These are phyloP conservation scores for Pachycephala philippinensis DNA, from an alignment of 2,113 vertebrate species.

Conservation along the genomic window DNA sequence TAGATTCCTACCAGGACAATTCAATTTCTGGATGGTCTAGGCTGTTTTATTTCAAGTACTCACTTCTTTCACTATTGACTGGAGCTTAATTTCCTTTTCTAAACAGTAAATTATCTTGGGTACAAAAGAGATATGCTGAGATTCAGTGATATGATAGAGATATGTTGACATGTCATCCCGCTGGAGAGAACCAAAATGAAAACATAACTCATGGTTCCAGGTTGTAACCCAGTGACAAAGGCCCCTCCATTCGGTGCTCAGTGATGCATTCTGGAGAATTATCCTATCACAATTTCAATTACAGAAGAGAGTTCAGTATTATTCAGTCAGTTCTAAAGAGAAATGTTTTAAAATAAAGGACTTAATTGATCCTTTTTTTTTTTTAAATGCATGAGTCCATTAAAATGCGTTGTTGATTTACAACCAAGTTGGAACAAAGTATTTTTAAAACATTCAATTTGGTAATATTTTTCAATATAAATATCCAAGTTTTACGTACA, in stretches of 20 bases:
- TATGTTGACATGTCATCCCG: not conserved
- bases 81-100: not conserved
- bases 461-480: not conserved
- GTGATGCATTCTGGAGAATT: not conserved
- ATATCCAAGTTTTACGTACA: not conserved
- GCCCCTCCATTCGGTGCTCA: not conserved
- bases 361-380: not conserved
- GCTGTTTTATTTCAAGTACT: not conserved
- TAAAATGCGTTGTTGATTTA: not conserved
- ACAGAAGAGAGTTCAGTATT: not conserved
- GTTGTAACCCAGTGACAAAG: not conserved
- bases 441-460: not conserved
- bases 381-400: not conserved
- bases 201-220: not conserved
- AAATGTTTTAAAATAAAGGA: not conserved
- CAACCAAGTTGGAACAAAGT: not conserved
- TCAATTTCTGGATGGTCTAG: not conserved
- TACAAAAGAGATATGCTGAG: not conserved
- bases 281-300: not conserved
- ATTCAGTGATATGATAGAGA: not conserved
- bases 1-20: not conserved
- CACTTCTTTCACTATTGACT: not conserved
- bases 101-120: not conserved
- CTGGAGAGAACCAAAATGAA: not conserved
- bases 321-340: not conserved